Percentiles rank a stretch among this genome's conserved stretches.
These are phyloP conservation scores for Planococcus citri DNA, from an alignment of 1,140 invertebrate genomes.

Conservation along the genomic window DNA sequence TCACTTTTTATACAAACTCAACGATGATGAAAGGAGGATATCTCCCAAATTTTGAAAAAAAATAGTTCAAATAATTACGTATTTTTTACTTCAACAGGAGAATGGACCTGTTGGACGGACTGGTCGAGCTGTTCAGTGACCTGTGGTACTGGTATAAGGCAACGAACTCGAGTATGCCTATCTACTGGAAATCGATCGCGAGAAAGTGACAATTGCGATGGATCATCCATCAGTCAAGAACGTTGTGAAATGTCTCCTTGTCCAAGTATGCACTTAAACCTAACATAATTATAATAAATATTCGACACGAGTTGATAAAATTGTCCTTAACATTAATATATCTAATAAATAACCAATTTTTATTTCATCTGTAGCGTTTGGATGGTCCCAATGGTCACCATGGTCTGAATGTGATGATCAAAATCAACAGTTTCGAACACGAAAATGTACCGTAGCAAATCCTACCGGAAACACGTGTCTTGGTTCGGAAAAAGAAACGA, in stretches of 20 bases:
- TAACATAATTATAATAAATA: too few relatives aligned
- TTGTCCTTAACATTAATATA: too few relatives aligned
- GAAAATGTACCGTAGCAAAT: conserved; percentile 40
- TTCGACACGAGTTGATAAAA: too few relatives aligned
- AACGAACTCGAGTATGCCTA: conserved; percentile 44
- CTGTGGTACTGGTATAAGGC: conserved; percentile 52
- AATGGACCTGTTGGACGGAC: conserved; percentile 72
- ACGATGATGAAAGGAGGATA: too few relatives aligned
- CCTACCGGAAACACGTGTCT: conserved; percentile 42
- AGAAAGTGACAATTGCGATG: conserved; percentile 40
- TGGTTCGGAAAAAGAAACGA: conserved; percentile 47
- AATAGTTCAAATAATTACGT: too few relatives aligned
- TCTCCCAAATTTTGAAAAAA: too few relatives aligned
- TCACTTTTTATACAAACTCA: too few relatives aligned
- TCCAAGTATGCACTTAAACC: conserved; percentile 34
- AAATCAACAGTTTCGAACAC: conserved; percentile 48
- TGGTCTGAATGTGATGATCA: conserved; percentile 55
- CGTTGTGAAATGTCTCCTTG: conserved; percentile 44
- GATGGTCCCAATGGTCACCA: conserved; percentile 41
- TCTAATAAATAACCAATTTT: too few relatives aligned
- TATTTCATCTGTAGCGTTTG: neutral
- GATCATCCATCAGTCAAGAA: conserved; percentile 33
- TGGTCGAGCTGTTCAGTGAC: conserved; percentile 64
- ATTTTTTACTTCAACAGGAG: conserved; percentile 33
- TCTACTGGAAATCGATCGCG: conserved; percentile 22